Conservation (phyloP, 2,113 vertebrate genomes). For the Panthera leo region DNA sequence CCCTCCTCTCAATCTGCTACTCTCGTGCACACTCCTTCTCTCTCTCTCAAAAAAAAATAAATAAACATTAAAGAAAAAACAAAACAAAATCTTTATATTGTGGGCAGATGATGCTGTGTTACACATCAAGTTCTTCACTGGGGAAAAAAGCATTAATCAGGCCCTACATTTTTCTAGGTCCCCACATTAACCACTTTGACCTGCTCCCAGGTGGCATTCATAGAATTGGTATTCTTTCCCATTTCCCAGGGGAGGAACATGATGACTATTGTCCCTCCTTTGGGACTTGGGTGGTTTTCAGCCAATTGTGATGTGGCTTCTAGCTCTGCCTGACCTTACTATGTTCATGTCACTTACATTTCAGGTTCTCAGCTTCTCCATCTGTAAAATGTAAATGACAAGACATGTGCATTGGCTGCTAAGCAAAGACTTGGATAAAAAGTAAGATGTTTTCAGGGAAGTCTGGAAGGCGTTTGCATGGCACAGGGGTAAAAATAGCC, state of each 20-base stretch:
- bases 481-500: conserved; percentile 63
- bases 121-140: neutral
- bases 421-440: conserved; percentile 23
- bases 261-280: neutral
- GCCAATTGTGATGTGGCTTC: neutral
- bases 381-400: neutral
- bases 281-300: neutral
- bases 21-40: no score
- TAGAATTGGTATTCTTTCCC: neutral
- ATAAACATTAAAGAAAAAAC: neutral
- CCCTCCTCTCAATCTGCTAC: no score
- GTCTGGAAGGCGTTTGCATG: neutral
- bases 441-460: conserved; percentile 27
- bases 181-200: neutral
- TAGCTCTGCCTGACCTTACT: neutral
- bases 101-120: neutral
- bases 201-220: neutral
- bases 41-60: no score
- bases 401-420: neutral
- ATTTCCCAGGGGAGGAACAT: neutral
- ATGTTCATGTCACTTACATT: neutral
- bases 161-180: neutral
- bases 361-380: neutral
- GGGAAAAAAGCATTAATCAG: neutral
- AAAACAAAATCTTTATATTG: neutral